Conservation (phyloP, 2,113 vertebrate genomes). For the Pygoscelis adeliae region DNA sequence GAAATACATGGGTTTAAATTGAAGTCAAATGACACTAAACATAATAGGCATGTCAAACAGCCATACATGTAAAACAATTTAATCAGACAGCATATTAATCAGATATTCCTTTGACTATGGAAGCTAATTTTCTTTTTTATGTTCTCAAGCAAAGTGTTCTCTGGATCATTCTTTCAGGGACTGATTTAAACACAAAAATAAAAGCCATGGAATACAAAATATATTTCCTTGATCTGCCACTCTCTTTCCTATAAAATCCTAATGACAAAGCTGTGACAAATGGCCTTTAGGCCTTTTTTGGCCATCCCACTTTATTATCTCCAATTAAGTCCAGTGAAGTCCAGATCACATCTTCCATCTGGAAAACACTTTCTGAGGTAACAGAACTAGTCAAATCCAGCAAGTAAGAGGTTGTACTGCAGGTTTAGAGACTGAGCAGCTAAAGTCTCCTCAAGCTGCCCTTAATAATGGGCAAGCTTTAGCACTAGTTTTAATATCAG, state of each 20-base stretch:
- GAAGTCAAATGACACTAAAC: not conserved
- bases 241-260: not conserved
- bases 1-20: not conserved
- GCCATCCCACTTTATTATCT: not conserved
- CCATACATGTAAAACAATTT: not conserved
- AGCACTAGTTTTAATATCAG: not conserved
- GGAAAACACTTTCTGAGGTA: not conserved
- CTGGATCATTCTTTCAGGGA: not conserved
- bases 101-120: not conserved
- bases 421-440: not conserved
- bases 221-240: not conserved
- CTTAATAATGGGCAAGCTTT: not conserved
- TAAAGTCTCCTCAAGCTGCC: not conserved
- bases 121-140: not conserved
- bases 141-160: not conserved
- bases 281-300: not conserved
- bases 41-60: not conserved
- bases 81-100: not conserved
- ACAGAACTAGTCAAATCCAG: not conserved
- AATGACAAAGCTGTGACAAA: not conserved
- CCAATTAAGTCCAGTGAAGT: not conserved
- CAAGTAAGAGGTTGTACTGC: not conserved
- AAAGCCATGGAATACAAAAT: not conserved
- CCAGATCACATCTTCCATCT: not conserved
- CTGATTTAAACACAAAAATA: not conserved